phyloP scores from a whole-genome alignment of 2,113 vertebrate genomes.

The Antigone vipio region DNA sequence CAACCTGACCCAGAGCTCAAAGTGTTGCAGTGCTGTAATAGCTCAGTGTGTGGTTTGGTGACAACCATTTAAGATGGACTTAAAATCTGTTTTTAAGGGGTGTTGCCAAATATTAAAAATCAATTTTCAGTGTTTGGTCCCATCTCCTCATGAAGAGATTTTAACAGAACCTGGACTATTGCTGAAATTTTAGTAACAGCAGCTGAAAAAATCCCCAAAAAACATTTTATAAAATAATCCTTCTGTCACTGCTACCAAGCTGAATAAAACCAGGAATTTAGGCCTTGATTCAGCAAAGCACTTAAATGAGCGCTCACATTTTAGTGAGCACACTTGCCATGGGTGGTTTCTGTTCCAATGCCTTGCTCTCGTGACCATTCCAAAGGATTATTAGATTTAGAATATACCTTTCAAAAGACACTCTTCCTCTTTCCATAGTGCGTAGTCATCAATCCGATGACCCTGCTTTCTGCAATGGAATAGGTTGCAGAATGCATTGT shows the following conservation, averaged over 20 bases:
- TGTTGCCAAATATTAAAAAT: neutral
- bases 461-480: neutral
- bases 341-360: neutral
- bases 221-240: neutral
- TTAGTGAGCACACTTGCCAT: neutral
- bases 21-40: neutral
- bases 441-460: neutral
- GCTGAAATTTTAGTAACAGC: neutral
- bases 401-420: neutral
- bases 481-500: neutral
- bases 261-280: slow-evolving; percentile 19
- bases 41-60: neutral
- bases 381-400: neutral
- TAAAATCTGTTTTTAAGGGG: neutral
- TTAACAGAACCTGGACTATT: neutral
- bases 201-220: neutral
- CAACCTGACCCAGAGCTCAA: neutral
- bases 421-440: neutral
- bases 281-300: slow-evolving; percentile 20
- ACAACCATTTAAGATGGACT: neutral
- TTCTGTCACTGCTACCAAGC: neutral
- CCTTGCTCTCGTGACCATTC: neutral
- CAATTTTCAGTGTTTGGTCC: neutral
- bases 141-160: neutral
- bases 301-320: neutral